phyloP scores from a whole-genome alignment of 2,888 invertebrate species.

The Endotricha flammealis region DNA sequence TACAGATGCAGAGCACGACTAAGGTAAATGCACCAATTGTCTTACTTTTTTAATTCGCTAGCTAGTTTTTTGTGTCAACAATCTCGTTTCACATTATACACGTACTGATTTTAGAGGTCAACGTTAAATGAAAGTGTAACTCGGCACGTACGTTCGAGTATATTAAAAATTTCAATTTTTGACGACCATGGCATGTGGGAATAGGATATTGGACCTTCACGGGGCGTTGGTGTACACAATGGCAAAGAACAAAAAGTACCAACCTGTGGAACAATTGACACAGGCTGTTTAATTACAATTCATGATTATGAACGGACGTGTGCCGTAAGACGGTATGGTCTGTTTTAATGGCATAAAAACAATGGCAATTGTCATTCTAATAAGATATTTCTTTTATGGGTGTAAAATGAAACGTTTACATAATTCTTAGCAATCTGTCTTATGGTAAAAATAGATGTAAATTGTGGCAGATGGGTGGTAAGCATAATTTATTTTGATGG shows the following conservation, averaged over 20 bases:
- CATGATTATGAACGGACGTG: slow-evolving; percentile 52
- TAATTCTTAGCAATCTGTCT: slow-evolving; percentile 7
- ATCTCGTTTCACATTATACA: slow-evolving; percentile 57
- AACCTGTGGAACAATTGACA: slow-evolving; percentile 48
- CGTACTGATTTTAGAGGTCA: slow-evolving; percentile 68
- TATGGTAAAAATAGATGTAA: too few species aligned
- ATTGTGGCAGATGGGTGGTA: too few species aligned
- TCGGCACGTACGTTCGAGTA: slow-evolving; percentile 41
- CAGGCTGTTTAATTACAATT: slow-evolving; percentile 49
- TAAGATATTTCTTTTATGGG: slow-evolving; percentile 30
- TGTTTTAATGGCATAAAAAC: slow-evolving; percentile 26
- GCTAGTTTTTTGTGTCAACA: slow-evolving; percentile 37
- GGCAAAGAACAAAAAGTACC: slow-evolving; percentile 30
- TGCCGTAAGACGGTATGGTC: slow-evolving; percentile 22
- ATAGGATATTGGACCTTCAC: slow-evolving; percentile 50
- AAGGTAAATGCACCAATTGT: slow-evolving; percentile 81
- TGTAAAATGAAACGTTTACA: slow-evolving; percentile 31
- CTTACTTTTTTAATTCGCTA: slow-evolving; percentile 37
- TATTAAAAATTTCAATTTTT: slow-evolving; percentile 46
- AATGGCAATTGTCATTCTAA: slow-evolving; percentile 40
- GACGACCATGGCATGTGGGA: slow-evolving; percentile 16
- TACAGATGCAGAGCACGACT: slow-evolving; percentile 87
- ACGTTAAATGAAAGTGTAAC: slow-evolving; percentile 55
- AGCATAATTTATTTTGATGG: too few species aligned
- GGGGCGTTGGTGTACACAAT: slow-evolving; percentile 47